Evolutionary conservation across 2,113 vertebrate genomes (phyloP).

Genomic region (Glareola pratincola): DNA sequence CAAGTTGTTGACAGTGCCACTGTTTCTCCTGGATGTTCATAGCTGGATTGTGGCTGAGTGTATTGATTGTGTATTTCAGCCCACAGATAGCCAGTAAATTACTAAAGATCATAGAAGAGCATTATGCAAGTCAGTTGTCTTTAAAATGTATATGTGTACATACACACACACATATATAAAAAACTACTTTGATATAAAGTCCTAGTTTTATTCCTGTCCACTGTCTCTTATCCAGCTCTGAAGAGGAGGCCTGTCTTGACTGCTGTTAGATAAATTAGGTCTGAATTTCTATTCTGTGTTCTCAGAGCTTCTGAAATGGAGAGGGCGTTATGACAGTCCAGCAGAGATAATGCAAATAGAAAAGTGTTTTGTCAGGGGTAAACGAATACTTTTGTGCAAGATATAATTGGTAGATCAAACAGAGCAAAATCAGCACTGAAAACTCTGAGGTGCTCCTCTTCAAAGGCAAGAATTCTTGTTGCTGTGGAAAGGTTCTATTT

Average conservation of each 20-base stretch:
- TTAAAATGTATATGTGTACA: neutral
- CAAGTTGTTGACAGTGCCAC: neutral
- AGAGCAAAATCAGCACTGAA: neutral
- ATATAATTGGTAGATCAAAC: neutral
- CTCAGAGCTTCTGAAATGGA: neutral
- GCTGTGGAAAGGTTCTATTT: neutral
- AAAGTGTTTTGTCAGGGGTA: neutral
- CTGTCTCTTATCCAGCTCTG: neutral
- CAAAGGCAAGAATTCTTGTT: neutral
- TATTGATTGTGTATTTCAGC: too few relatives aligned
- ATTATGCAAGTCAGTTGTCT: neutral
- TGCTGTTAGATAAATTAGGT: neutral
- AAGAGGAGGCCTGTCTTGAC: neutral
- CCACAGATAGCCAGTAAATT: neutral
- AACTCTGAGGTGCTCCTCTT: neutral
- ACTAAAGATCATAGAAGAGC: neutral
- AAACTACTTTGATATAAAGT: neutral
- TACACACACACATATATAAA: fast-evolving
- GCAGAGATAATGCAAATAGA: neutral
- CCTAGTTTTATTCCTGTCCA: neutral
- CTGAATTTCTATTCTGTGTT: neutral
- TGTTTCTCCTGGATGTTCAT: neutral
- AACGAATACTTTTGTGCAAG: neutral
- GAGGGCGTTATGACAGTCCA: neutral
- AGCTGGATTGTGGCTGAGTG: neutral